phyloP scores from a whole-genome alignment of 2,797 vertebrate species.

The Sebastes wilsoni region DNA sequence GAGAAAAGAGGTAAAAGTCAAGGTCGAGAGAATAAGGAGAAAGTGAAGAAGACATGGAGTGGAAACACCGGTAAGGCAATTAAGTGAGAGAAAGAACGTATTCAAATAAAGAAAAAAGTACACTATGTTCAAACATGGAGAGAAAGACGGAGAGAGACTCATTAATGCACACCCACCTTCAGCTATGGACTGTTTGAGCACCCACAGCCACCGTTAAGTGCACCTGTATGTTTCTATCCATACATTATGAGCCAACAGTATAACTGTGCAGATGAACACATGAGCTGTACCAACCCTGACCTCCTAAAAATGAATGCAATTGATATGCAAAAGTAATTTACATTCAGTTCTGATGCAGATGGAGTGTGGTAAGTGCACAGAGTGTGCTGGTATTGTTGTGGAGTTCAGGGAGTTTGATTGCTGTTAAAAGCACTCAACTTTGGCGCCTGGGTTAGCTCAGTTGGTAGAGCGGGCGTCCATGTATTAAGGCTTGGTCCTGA shows the following conservation, averaged over 20 bases:
- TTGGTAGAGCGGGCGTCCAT: no score
- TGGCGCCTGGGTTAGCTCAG: no score
- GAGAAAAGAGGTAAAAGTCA: background rate
- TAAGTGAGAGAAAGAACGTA: background rate
- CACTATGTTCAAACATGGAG: conserved; percentile 27
- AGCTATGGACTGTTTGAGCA: conserved; percentile 17
- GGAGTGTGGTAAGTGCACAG: background rate
- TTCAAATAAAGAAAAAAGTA: conserved; percentile 2
- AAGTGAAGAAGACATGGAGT: background rate
- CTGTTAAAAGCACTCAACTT: background rate
- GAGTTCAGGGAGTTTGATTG: background rate
- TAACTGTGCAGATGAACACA: background rate
- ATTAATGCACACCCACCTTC: conserved; percentile 58
- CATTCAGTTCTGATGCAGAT: background rate
- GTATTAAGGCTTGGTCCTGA: no score
- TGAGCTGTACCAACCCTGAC: background rate
- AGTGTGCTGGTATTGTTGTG: no score
- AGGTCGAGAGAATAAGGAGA: background rate
- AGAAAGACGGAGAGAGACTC: conserved; percentile 10
- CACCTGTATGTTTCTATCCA: conserved; percentile 7
- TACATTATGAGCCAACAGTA: background rate
- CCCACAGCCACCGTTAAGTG: conserved; percentile 40
- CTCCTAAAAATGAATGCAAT: background rate
- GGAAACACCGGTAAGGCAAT: background rate
- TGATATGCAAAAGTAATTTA: background rate